These are phyloP conservation scores for Euura lappo DNA, from an alignment of 1,140 invertebrate genomes.

Conservation along the genomic window DNA sequence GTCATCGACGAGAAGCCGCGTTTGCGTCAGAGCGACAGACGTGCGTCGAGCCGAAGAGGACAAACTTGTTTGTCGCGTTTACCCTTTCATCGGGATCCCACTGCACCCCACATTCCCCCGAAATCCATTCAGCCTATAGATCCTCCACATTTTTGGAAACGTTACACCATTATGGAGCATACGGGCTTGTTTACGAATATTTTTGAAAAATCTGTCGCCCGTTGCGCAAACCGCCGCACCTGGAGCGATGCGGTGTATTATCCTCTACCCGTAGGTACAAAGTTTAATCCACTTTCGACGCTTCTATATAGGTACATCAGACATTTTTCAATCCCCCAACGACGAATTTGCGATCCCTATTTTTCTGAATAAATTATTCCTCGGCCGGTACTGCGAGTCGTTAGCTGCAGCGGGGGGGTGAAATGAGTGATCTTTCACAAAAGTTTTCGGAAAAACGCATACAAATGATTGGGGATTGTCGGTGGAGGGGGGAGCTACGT, in stretches of 20 bases:
- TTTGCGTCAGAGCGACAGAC: no score
- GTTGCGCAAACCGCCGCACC: constrained; percentile 28
- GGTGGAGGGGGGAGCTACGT: background rate
- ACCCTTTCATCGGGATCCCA: constrained; percentile 8
- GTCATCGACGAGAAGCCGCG: no score
- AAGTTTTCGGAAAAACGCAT: background rate
- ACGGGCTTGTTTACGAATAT: constrained; percentile 58
- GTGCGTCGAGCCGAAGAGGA: background rate
- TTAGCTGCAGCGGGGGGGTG: no score
- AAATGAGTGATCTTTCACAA: no score
- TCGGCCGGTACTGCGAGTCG: no score
- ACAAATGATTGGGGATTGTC: background rate
- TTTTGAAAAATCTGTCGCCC: constrained; percentile 53
- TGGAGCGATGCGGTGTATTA: background rate
- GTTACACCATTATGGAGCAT: constrained; percentile 36
- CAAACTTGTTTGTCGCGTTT: background rate
- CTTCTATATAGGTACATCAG: no score
- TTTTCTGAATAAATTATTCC: no score
- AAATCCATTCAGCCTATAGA: constrained; percentile 22
- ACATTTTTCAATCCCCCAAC: no score
- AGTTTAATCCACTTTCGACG: no score
- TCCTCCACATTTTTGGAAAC: constrained; percentile 47
- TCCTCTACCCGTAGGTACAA: no score
- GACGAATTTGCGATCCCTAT: no score
- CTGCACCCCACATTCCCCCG: constrained; percentile 31